A percentile compares a stretch with the other conserved stretches of the same genome.
Conservation (phyloP, 1,140 invertebrate species). For the Bursaphelenchus mucronatus region DNA sequence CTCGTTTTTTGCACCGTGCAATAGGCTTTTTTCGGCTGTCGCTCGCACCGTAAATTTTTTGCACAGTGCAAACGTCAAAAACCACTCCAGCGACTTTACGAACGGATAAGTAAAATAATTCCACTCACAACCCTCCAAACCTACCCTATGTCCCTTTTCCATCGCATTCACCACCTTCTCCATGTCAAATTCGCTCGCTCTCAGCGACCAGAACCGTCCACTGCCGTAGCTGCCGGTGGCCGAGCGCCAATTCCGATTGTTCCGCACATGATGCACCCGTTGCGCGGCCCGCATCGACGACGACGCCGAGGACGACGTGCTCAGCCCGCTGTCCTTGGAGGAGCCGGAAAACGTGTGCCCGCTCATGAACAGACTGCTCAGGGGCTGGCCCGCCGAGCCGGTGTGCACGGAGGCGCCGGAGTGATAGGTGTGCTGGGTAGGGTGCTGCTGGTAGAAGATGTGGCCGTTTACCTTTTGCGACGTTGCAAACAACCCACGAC, state of each 20-base stretch:
- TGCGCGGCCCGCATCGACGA: not conserved
- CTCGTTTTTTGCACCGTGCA: too few species aligned
- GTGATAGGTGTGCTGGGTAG: too few species aligned
- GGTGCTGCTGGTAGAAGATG: not conserved
- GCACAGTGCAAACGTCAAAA: too few species aligned
- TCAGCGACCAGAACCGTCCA: conserved; percentile 1
- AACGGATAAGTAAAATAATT: too few species aligned
- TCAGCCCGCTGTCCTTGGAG: too few species aligned
- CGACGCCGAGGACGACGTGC: conserved; percentile 1
- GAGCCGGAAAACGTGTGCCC: not conserved
- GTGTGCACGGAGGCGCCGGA: too few species aligned
- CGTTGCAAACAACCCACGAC: not conserved
- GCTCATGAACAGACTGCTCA: conserved; percentile 16
- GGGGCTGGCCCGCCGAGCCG: not conserved
- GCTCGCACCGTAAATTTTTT: too few species aligned
- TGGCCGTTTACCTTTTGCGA: conserved; percentile 4
- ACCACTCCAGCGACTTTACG: too few species aligned
- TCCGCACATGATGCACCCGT: not conserved
- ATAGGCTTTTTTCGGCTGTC: too few species aligned
- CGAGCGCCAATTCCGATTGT: conserved; percentile 1
- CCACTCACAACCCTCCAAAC: not conserved
- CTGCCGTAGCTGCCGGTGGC: conserved; percentile 7
- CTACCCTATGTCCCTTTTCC: conserved; percentile 52
- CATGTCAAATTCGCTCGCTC: conserved; percentile 43
- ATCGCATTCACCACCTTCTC: conserved; percentile 47